A percentile compares a stretch with the other conserved stretches of the same genome.
Conservation (phyloP, 2,888 invertebrate genomes). For the Lapara coniferarum region DNA sequence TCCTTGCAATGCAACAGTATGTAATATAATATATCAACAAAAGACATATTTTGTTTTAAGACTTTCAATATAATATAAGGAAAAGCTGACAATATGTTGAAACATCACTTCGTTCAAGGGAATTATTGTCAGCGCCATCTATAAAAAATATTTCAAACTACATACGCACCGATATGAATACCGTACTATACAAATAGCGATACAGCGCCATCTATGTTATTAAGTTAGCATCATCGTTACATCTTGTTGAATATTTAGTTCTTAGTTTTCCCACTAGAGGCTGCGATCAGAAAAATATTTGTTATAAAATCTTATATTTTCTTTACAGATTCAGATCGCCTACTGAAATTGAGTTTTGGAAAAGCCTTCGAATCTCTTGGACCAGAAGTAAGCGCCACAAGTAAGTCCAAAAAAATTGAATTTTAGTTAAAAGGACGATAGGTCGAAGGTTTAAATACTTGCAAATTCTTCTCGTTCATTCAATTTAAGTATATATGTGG, state of each 20-base stretch:
- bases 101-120: too few relatives aligned
- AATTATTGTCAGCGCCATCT: constrained; percentile 32
- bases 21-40: too few relatives aligned
- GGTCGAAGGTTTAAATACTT: too few relatives aligned
- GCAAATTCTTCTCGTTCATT: too few relatives aligned
- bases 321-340: constrained; percentile 77
- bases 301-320: constrained; percentile 9
- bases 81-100: too few relatives aligned
- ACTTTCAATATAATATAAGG: too few relatives aligned
- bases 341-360: constrained; percentile 78
- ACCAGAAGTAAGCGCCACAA: constrained; percentile 89
- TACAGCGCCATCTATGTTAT: constrained; percentile 26
- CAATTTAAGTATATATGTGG: too few relatives aligned
- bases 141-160: background rate
- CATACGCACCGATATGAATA: too few relatives aligned
- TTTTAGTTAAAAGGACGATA: too few relatives aligned
- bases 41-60: too few relatives aligned
- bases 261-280: constrained; percentile 45
- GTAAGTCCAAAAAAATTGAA: constrained; percentile 79
- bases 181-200: too few relatives aligned
- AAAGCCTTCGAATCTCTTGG: constrained; percentile 85
- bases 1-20: constrained; percentile 18
- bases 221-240: background rate
- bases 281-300: constrained; percentile 35
- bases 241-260: background rate